Evolutionary conservation across 64 coral and sea anemone species (phyloP), one percentile per base, ranked within the genome.

Genomic region (Trachythela sp.): DNA sequence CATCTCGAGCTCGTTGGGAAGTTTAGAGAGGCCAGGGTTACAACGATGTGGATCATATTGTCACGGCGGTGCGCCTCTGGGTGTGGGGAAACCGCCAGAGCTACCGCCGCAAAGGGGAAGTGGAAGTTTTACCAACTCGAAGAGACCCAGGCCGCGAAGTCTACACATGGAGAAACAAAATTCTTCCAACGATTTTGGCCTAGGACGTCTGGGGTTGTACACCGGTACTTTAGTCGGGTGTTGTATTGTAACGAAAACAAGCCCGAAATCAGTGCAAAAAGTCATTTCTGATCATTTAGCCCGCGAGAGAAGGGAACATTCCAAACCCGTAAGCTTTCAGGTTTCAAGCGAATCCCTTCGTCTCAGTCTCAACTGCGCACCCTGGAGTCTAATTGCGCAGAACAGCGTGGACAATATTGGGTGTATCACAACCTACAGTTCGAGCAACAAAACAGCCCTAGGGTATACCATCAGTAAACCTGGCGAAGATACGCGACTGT

Each of bases 221-320:
- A 80, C 75, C 13, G 75, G 75, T 35, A 80, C 75, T 15, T 80
- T 80, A 29, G 75, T 80, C 26, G 75, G 75, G 27, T 29, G 20
- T 80, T 35, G 75, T 80, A 80, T 35, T 29, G 75, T 80, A 6
- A 20, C 37, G 30, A 80, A 80, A 39, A 80, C 31, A 14, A 80
- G 75, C 33, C 75, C 75, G 75, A 80, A 80, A 22, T 80, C 75
- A 9, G 75, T 80, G 75, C 75, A 80, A 30, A 35, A 80, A 37
- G 30, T 80, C 75, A 39, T 80, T 9, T 11, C 9, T 10, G 75
- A 80, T 22, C 35, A 17, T 37, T 80, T 80, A 20, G 75, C 75
- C 15, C 75, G 75, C 30, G 75, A 80, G 30, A 80, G 35, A 36
- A 80, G 35, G 75, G 75, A 80, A 17, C 32, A 39, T 10, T 80